A percentile compares a stretch with the other conserved stretches of the same genome.
Conservation (phyloP, 2,888 invertebrate species). For the Ichneumon xanthorius region DNA sequence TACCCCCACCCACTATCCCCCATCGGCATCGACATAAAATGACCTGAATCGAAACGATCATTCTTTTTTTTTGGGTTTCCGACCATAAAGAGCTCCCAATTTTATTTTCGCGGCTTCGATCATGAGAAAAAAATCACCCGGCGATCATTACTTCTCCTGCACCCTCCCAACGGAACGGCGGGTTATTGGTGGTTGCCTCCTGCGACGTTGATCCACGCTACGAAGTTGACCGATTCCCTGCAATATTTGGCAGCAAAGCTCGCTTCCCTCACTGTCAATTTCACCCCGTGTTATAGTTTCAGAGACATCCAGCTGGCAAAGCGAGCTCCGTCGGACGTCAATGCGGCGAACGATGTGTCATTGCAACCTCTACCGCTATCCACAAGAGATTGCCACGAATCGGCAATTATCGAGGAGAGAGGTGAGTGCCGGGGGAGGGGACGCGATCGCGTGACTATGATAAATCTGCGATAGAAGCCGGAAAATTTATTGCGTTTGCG, state of each 20-base stretch:
- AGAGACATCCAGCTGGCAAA: neutral
- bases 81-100: too few relatives aligned
- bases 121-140: neutral
- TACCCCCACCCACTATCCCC: too few relatives aligned
- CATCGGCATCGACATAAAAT: too few relatives aligned
- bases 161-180: neutral
- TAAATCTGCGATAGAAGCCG: constrained; percentile 76
- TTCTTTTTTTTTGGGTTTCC: too few relatives aligned
- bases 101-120: neutral
- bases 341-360: constrained; percentile 14
- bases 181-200: neutral
- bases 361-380: constrained; percentile 34
- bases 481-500: constrained; percentile 57
- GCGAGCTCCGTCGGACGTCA: neutral
- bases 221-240: neutral
- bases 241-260: neutral
- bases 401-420: constrained; percentile 75
- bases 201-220: neutral
- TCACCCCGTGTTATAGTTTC: neutral
- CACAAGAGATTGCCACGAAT: constrained; percentile 71
- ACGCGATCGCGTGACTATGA: constrained; percentile 81
- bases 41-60: too few relatives aligned
- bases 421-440: constrained; percentile 63
- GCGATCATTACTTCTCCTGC: neutral
- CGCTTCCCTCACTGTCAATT: neutral